Evolutionary conservation across 2,888 invertebrate species (phyloP), one percentile per base, ranked within the genome.

Genomic region (Petrolisthes manimaculis): DNA sequence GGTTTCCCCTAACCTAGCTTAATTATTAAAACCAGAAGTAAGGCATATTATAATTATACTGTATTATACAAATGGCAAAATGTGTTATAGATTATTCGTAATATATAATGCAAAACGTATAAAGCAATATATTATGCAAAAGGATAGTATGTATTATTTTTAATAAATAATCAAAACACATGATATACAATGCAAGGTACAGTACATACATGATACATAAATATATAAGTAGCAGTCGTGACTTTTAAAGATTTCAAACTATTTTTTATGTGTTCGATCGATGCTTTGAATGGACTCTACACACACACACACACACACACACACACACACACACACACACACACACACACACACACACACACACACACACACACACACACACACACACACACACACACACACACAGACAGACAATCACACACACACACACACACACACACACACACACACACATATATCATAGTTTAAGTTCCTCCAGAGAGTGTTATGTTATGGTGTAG

Each of bases 361-460:
- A 54, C 55, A 54, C 21, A 80, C 21, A 80, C 80, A 80, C 80
- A 80, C 80, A 80, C 55, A 56, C 56, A 80, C 80, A 55, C 80
- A 55, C 56, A 55, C 55, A 80, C 80, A 80, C 80, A 80, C 80
- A 80, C 80, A 55, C 80, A 80, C 55, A 80, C 80, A 80, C 80
- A 80, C 56, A 80, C 80, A 80, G 4, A 53, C 56, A 80, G 55
- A 80, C 80, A 54, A 18, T 4, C 53, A 78, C 78, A 53, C 54
- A 78, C 54, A 8, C 80, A 80, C 77, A 51, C 77, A 14, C 77
- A 51, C 37, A 37, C 18, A 6, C 53, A 77, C 6, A n/a, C 37
- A 71, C 9, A 37, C 24, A 37, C 18, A 5, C 37, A 21, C 74
- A 14, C n/a, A 12, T 6, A n/a, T 14, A 5, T 14, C 74, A 8